Percentiles rank a stretch among this genome's conserved stretches.
These are phyloP conservation scores for Acronicta psi DNA, from an alignment of 2,888 invertebrate species.

Conservation along the genomic window DNA sequence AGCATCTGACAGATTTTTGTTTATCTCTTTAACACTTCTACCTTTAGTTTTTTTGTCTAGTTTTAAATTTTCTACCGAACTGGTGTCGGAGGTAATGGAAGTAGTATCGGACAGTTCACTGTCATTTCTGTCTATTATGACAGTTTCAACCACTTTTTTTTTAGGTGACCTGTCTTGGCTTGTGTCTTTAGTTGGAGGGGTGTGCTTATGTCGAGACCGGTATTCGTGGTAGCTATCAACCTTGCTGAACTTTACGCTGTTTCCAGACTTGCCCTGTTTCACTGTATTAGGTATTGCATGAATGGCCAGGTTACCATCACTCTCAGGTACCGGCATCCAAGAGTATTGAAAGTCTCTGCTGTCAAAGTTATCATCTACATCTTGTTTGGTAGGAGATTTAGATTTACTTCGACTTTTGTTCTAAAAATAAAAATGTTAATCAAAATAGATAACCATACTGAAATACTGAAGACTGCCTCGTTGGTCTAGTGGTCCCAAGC, in stretches of 20 bases:
- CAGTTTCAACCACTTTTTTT: slow-evolving; percentile 64
- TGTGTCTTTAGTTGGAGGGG: slow-evolving; percentile 82
- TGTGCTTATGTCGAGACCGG: slow-evolving; percentile 82
- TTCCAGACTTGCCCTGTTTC: slow-evolving; percentile 69
- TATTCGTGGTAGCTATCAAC: slow-evolving; percentile 84
- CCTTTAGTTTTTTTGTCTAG: slow-evolving; percentile 49
- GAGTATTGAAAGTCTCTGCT: slow-evolving; percentile 77
- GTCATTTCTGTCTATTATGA: slow-evolving; percentile 62
- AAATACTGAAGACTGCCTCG: not conserved
- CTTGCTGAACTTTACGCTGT: slow-evolving; percentile 79
- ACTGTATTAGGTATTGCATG: slow-evolving; percentile 77
- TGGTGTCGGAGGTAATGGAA: slow-evolving; percentile 65
- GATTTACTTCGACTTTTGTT: slow-evolving; percentile 60
- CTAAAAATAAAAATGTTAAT: slow-evolving; percentile 66
- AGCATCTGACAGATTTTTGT: slow-evolving; percentile 70
- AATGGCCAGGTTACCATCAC: slow-evolving; percentile 75
- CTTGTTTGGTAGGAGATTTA: slow-evolving; percentile 62
- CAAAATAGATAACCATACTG: too few species aligned
- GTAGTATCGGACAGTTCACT: slow-evolving; percentile 64
- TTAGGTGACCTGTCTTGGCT: slow-evolving; percentile 49
- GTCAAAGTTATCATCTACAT: slow-evolving; percentile 56
- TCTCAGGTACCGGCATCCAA: slow-evolving; percentile 86
- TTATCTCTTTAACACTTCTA: slow-evolving; percentile 40
- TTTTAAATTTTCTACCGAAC: slow-evolving; percentile 68
- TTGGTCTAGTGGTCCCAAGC: too few species aligned